Evolutionary conservation across 2,888 invertebrate species (phyloP), one percentile per base, ranked within the genome.

Genomic region (Apodemia mormo): DNA sequence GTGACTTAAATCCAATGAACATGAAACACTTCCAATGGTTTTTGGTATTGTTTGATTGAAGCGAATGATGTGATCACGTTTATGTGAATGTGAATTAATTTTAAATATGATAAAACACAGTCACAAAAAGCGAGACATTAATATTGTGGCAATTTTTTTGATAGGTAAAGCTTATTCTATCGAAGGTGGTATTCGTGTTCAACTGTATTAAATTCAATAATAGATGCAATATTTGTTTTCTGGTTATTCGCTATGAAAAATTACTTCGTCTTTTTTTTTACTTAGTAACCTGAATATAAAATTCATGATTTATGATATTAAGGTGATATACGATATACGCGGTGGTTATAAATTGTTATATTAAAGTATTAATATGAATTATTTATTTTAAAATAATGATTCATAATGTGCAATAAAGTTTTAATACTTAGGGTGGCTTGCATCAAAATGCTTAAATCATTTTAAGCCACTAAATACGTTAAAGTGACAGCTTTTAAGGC

Each of bases 1-100:
- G 73, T 78, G 81, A 80, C 79, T 80, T 74, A 77, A 73, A 72
- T 74, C 69, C 65, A 76, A 76, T 70, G 70, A 75, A 68, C 43
- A 72, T 72, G 67, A 67, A 68, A 29, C 65, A 65, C 52, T 29
- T 54, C 52, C 40, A 52, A 68, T 68, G 37, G 29, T n/a, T 29
- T 61, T 61, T 68, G 58, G 30, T 68, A 45, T 5, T 30, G 49
- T 14, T 66, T 14, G 66, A 40, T 65, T 65, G 67, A 68, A 58
- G 67, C 14, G 8, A 43, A 68, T 68, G 67, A 67, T n/a, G 43
- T 37, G 67, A 56, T 54, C 52, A 67, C 40, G 30, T 54, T 40
- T 33, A 37, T 29, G 49, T 56, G 67, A 40, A 66, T 22, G 29
- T 30, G 58, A 30, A 30, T 33, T 61, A 33, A 33, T 61, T 33